Evolutionary conservation across 2,888 invertebrate genomes (phyloP), one percentile per base, ranked within the genome.

Genomic region (Cynaeus angustus): DNA sequence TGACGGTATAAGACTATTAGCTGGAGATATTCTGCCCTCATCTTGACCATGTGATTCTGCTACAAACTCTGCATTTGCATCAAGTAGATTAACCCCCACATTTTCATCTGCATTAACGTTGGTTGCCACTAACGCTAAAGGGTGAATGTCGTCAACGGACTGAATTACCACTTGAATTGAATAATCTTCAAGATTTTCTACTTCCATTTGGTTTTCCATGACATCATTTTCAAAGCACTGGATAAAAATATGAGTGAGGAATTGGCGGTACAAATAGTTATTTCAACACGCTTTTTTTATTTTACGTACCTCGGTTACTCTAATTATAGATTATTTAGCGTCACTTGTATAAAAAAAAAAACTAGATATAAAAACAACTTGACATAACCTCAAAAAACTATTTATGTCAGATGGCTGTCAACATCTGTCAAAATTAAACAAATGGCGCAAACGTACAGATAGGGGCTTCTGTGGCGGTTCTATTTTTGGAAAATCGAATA

Each of bases 131-230:
- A 67, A 43, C 9, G 59, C 52, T 30, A 67, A 30, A 7, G 67
- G 67, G n/a, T 67, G 59, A 8, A 67, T 59, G 4, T 14, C 50
- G n/a, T 59, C 59, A 7, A 13, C 26, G 26, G 41, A 41, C 3
- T n/a, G 30, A 26, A 28, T n/a, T 3, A 41, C n/a, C n/a, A 61
- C 50, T 14, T 61, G 43, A 4, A 50, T 7, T 9, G 61, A 13
- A 14, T 43, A 43, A 0, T 58, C 58, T 37, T 73, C 73, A 50
- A 72, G 10, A 21, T 38, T 30, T 46, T 74, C 74, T 41, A 74
- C 65, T 33, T 74, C 74, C 74, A 74, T 74, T 33, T 68, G 71
- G 66, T 70, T 73, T 62, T 71, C 74, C 53, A 66, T 69, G 8
- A 33, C 56, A 45, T 38, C 16, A 50, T 41, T n/a, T 41, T 41